A percentile compares a stretch with the other conserved stretches of the same genome.
Evolutionary conservation across 2,113 vertebrate species (phyloP).

Genomic region (Rhinolophus sinicus): DNA sequence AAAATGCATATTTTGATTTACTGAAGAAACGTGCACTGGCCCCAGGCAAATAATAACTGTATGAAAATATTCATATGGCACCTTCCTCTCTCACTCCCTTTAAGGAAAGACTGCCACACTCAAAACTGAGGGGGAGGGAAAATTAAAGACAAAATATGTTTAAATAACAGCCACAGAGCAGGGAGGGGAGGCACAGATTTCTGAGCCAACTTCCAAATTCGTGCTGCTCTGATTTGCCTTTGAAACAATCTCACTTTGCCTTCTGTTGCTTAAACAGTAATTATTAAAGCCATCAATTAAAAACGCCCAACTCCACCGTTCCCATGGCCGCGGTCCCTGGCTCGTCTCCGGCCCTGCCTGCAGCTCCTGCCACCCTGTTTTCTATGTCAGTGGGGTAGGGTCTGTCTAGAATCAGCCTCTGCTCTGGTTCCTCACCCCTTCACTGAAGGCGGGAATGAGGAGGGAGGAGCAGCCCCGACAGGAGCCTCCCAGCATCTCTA

Average conservation of each 20-base stretch:
- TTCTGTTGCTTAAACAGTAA: conserved; percentile 75
- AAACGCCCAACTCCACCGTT: conserved; percentile 83
- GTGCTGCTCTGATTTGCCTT: neutral
- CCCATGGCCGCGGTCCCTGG: conserved; percentile 72
- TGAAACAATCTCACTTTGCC: conserved; percentile 68
- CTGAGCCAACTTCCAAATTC: conserved; percentile 52
- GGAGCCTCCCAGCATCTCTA: neutral
- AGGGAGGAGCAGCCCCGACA: neutral
- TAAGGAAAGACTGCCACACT: conserved; percentile 27
- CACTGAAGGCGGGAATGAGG: conserved; percentile 70
- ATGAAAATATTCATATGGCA: conserved; percentile 40
- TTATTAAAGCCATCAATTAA: conserved; percentile 84
- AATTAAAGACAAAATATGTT: conserved; percentile 55
- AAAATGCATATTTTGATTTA: conserved; percentile 19
- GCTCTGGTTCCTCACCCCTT: conserved; percentile 85
- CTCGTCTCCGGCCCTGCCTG: conserved; percentile 85
- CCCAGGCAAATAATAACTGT: conserved; percentile 15
- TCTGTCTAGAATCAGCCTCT: conserved; percentile 82
- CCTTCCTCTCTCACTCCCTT: conserved; percentile 48
- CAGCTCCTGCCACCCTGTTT: conserved; percentile 86
- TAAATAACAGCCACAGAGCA: neutral
- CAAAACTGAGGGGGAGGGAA: conserved; percentile 49
- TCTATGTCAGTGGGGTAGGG: conserved; percentile 87
- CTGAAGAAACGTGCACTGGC: conserved; percentile 44
- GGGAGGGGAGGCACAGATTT: neutral